Percentiles rank a stretch among this genome's conserved stretches.
Evolutionary conservation across 2,888 invertebrate species (phyloP).

Genomic region (Camptogramma bilineatum): DNA sequence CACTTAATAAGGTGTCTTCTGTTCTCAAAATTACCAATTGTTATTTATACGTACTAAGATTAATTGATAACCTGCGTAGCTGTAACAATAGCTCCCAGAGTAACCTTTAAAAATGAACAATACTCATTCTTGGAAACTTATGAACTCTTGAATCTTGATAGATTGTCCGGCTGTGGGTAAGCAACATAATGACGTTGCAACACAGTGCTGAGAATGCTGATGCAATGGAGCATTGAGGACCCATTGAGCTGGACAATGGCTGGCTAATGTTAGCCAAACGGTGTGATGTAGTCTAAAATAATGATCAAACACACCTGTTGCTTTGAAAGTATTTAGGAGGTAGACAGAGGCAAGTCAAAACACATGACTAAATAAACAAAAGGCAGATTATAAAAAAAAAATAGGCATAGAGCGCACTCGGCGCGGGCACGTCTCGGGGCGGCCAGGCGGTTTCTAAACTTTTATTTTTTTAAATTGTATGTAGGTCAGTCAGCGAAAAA

Average conservation of each 20-base stretch:
- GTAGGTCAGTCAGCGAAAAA: too few species aligned
- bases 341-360: too few species aligned
- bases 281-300: background rate
- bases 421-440: too few species aligned
- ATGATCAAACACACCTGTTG: background rate
- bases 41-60: conserved; percentile 18
- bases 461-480: too few species aligned
- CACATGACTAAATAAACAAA: too few species aligned
- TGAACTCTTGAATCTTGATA: conserved; percentile 67
- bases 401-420: too few species aligned
- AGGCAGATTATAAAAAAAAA: too few species aligned
- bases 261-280: conserved; percentile 1
- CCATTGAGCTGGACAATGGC: conserved; percentile 10
- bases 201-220: conserved; percentile 61
- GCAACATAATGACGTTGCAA: conserved; percentile 76
- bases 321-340: too few species aligned
- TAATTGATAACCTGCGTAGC: conserved; percentile 38
- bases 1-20: background rate
- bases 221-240: conserved; percentile 54
- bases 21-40: background rate
- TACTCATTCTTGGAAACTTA: conserved; percentile 58
- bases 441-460: too few species aligned
- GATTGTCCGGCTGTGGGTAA: conserved; percentile 65
- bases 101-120: conserved; percentile 61
- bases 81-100: conserved; percentile 52